Base-by-base conservation (phyloP, 2,888 invertebrate genomes). In the Tiliacea citrago region DNA sequence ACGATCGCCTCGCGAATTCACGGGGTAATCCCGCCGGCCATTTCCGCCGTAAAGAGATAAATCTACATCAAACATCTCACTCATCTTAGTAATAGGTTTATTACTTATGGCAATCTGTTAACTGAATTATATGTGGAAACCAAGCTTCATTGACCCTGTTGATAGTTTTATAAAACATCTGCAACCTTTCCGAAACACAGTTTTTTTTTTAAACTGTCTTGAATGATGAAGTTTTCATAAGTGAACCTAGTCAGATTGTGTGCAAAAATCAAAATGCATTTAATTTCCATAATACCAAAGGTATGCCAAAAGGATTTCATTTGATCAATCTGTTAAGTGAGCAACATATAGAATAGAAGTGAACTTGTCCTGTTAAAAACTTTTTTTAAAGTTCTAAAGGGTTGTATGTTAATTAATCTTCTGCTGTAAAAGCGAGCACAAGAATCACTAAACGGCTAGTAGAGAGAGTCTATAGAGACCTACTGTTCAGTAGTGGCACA, bases 11-110 rank as follows among this genome's bases (percentile, higher is more conserved):
- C n/a, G n/a, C 5, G 5, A 39, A 39, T 5, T 4, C 39, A 5
- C 39, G 2, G 39, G 6, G 7, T 7, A 39, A 86, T 88, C 82
- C 76, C 68, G 57, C 47, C 67, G 79, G 61, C 73, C 62, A 76
- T 66, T 77, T 79, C 67, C 70, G 76, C 73, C 53, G 69, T 85
- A 84, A 88, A 80, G 74, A 85, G 81, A 82, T 87, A 80, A 85
- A 86, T 87, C 70, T 53, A 65, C 70, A 77, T 49, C 75, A 78
- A 76, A 71, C 72, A 72, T 82, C 74, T 73, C 77, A 75, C 80
- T 86, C 84, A 84, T 86, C 79, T 73, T 45, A 68, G 62, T 89
- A 89, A 90, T 88, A 81, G 82, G 72, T 84, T 87, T 86, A 86
- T 88, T 79, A 84, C 79, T 83, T 81, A 77, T 77, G 57, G 77